Percentiles rank a stretch among this genome's conserved stretches.
These are phyloP conservation scores for Zoanthus solanderi DNA, from an alignment of 92 coral and sea anemone species.

Conservation along the genomic window DNA sequence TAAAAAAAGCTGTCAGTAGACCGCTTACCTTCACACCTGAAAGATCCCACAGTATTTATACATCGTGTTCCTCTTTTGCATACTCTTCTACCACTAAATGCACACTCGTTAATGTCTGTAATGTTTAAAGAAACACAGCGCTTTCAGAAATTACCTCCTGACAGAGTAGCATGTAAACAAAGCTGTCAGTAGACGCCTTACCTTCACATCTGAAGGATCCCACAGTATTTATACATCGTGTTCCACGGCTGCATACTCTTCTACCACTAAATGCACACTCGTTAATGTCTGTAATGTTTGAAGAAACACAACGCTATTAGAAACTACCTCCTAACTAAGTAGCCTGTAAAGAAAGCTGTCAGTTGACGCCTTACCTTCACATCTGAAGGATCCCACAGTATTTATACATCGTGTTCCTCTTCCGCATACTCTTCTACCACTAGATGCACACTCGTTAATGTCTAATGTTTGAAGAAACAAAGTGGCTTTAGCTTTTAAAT, in stretches of 20 bases:
- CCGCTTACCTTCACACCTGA: conserved; percentile 4
- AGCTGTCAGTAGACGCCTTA: not conserved
- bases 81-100: not conserved
- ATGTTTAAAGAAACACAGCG: not conserved
- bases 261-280: conserved; percentile 1
- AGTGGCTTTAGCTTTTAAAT: not conserved
- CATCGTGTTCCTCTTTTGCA: conserved; percentile 26
- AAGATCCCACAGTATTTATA: conserved; percentile 16
- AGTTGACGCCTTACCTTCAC: not conserved
- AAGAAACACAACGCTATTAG: not conserved
- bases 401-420: conserved; percentile 22
- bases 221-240: conserved; percentile 17
- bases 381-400: conserved; percentile 18
- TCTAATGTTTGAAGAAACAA: not conserved
- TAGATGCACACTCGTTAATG: conserved; percentile 19
- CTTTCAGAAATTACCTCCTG: not conserved
- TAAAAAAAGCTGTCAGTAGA: too few species aligned
- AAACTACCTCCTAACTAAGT: too few species aligned
- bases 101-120: conserved; percentile 35
- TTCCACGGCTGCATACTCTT: not conserved
- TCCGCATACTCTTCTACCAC: not conserved
- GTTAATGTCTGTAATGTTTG: conserved; percentile 19
- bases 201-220: conserved; percentile 30
- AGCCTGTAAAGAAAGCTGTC: too few species aligned
- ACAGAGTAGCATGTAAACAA: too few species aligned